phyloP scores from a whole-genome alignment of 2,888 invertebrate species.

The Nephrocerus scutellatus region DNA sequence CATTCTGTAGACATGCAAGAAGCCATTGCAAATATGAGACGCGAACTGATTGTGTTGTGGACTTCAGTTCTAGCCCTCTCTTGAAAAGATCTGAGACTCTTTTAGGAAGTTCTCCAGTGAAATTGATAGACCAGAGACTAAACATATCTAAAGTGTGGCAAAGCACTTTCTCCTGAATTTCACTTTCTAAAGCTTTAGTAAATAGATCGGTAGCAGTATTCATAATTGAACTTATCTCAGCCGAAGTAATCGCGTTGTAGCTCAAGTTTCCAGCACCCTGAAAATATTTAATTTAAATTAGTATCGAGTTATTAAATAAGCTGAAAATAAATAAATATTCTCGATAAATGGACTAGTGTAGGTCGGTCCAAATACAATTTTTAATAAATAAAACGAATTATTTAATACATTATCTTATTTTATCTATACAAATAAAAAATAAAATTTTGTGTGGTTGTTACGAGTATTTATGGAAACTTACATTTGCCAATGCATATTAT shows the following conservation, averaged over 20 bases:
- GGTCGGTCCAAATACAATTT: too few relatives aligned
- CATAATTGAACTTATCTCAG: slow-evolving; percentile 54
- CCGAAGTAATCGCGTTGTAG: slow-evolving; percentile 58
- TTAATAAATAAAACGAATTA: too few relatives aligned
- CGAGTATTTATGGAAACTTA: too few relatives aligned
- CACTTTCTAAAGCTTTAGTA: slow-evolving; percentile 71
- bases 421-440: too few relatives aligned
- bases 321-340: slow-evolving; percentile 3
- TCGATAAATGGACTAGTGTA: too few relatives aligned
- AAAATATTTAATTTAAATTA: too few relatives aligned
- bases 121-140: slow-evolving; percentile 67
- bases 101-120: slow-evolving; percentile 58
- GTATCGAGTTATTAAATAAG: too few relatives aligned
- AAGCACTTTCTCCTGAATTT: slow-evolving; percentile 88
- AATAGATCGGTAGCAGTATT: slow-evolving; percentile 60
- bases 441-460: too few relatives aligned
- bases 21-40: slow-evolving; percentile 73
- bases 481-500: too few relatives aligned
- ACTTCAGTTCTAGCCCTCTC: slow-evolving; percentile 70
- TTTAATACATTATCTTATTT: too few relatives aligned
- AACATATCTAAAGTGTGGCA: slow-evolving; percentile 75
- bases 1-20: slow-evolving; percentile 57
- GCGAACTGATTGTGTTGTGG: slow-evolving; percentile 68
- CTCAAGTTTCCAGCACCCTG: slow-evolving; percentile 68
- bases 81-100: slow-evolving; percentile 60